These are phyloP conservation scores for Temnothorax nylanderi DNA, from an alignment of 1,140 invertebrate genomes.

Conservation along the genomic window DNA sequence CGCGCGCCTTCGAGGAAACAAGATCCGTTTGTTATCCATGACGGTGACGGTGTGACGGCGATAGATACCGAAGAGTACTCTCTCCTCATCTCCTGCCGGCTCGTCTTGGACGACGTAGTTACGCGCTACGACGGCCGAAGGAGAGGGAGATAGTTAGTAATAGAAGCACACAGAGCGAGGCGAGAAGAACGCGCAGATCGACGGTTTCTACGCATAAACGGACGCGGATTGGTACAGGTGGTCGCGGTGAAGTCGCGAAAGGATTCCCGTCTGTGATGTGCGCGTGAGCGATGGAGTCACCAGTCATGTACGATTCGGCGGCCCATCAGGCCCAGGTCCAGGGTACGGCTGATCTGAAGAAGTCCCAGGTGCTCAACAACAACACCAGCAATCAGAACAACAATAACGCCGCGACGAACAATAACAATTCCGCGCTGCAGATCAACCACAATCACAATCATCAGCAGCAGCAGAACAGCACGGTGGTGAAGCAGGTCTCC, in stretches of 20 bases:
- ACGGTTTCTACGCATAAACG: not conserved
- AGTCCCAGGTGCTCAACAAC: constrained; percentile 77
- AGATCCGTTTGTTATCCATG: constrained; percentile 37
- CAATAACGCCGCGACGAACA: constrained; percentile 70
- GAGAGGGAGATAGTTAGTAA: constrained; percentile 4
- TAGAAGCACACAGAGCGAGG: not conserved
- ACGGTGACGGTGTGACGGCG: constrained; percentile 41
- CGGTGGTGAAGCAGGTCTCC: constrained; percentile 84
- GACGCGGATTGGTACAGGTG: constrained; percentile 10
- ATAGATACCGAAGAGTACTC: constrained; percentile 22
- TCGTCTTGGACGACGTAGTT: constrained; percentile 33
- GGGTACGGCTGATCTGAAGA: constrained; percentile 80
- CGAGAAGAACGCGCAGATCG: not conserved
- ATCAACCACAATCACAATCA: constrained; percentile 84
- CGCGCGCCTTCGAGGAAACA: constrained; percentile 49
- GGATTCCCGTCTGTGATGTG: constrained; percentile 79
- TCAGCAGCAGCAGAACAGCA: constrained; percentile 74
- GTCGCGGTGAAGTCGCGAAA: constrained; percentile 48
- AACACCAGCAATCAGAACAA: constrained; percentile 75
- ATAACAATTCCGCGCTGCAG: constrained; percentile 79
- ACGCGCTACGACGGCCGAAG: constrained; percentile 15
- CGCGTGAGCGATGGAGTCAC: constrained; percentile 84
- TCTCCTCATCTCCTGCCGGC: not conserved
- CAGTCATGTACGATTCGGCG: constrained; percentile 84
- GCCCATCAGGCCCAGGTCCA: constrained; percentile 82